phyloP scores from a whole-genome alignment of 2,113 vertebrate species.

The Podiceps cristatus region DNA sequence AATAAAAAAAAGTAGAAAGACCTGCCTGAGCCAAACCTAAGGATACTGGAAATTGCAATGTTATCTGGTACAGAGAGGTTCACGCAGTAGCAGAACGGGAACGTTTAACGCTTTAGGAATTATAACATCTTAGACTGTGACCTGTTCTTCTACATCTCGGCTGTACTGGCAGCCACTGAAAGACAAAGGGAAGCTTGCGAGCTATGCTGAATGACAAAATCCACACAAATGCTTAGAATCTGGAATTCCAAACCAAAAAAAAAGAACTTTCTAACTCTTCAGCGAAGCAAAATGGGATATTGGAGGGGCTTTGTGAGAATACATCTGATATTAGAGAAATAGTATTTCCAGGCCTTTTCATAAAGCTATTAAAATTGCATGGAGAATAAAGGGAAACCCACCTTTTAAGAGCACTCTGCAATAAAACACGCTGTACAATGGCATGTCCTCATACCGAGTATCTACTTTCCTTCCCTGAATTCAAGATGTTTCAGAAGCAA shows the following conservation, averaged over 20 bases:
- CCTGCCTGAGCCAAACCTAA: neutral
- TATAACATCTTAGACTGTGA: neutral
- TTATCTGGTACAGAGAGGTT: neutral
- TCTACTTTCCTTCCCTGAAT: neutral
- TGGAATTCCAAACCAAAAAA: neutral
- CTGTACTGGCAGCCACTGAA: neutral
- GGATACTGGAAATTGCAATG: neutral
- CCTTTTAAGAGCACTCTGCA: neutral
- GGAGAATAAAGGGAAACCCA: neutral
- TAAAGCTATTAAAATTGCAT: neutral
- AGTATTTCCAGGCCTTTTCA: neutral
- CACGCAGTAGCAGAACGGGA: neutral
- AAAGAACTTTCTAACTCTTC: neutral
- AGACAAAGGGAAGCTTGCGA: conserved; percentile 10
- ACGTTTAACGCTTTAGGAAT: neutral
- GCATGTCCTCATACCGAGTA: fast-evolving
- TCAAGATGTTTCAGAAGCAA: neutral
- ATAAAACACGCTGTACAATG: fast-evolving
- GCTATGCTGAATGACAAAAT: neutral
- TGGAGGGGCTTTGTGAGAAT: neutral
- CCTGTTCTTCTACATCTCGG: neutral
- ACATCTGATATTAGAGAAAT: neutral
- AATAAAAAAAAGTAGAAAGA: neutral
- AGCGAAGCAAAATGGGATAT: neutral
- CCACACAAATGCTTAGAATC: neutral